Conservation (phyloP, 2,888 invertebrate genomes). For the Drosophila multiciliata region DNA sequence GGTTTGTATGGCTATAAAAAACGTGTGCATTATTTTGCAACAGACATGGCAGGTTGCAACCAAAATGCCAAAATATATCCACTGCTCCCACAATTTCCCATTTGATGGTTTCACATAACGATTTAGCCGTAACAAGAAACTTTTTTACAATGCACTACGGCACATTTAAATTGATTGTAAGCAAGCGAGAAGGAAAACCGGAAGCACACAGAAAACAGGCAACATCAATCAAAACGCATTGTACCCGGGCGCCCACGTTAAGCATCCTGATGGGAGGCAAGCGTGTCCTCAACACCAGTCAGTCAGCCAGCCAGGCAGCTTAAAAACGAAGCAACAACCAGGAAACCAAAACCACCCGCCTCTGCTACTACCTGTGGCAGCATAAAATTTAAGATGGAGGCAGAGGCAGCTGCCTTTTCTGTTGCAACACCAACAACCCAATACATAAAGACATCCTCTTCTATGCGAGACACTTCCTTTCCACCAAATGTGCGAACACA, state of each 20-base stretch:
- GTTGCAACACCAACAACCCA: slow-evolving; percentile 48
- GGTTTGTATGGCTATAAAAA: slow-evolving; percentile 19
- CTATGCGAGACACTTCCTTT: slow-evolving; percentile 49
- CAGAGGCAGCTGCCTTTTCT: slow-evolving; percentile 2
- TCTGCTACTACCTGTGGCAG: slow-evolving; percentile 66
- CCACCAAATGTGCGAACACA: slow-evolving; percentile 13
- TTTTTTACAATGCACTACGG: slow-evolving; percentile 76
- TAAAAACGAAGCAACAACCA: slow-evolving; percentile 19
- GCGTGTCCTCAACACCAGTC: slow-evolving; percentile 11
- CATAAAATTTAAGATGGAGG: slow-evolving; percentile 72
- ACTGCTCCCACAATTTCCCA: slow-evolving; percentile 70
- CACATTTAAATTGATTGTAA: slow-evolving; percentile 78
- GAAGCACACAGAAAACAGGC: slow-evolving; percentile 62
- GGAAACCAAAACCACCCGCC: slow-evolving; percentile 3
- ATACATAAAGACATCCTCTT: slow-evolving; percentile 73
- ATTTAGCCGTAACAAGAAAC: slow-evolving; percentile 60
- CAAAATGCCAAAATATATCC: slow-evolving; percentile 21
- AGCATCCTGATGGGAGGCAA: slow-evolving; percentile 38
- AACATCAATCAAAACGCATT: slow-evolving; percentile 73
- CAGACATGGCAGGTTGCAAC: slow-evolving; percentile 37
- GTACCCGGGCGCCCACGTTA: slow-evolving; percentile 52
- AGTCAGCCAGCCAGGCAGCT: slow-evolving; percentile 6
- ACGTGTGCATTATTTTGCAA: slow-evolving; percentile 66
- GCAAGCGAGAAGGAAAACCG: slow-evolving; percentile 58
- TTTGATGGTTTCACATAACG: slow-evolving; percentile 71